These are phyloP conservation scores for Marmota monax DNA, from an alignment of 2,113 vertebrate genomes.

Conservation along the genomic window DNA sequence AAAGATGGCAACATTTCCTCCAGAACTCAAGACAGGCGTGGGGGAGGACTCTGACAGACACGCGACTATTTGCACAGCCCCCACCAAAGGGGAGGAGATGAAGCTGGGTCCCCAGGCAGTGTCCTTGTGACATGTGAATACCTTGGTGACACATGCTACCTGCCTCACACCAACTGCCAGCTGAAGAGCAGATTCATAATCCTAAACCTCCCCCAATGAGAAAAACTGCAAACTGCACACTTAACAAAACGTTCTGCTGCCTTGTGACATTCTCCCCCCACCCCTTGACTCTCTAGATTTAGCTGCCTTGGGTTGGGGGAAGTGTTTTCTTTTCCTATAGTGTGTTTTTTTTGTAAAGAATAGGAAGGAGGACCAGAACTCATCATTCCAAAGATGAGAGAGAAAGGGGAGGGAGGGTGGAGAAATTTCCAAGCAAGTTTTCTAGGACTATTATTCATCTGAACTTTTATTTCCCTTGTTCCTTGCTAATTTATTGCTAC, in stretches of 20 bases:
- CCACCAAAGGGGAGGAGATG: neutral
- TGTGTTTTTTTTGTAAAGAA: slow-evolving; percentile 49
- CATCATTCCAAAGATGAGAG: slow-evolving; percentile 2
- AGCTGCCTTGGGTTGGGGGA: neutral
- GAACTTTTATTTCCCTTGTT: slow-evolving; percentile 10
- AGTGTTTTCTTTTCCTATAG: slow-evolving; percentile 26
- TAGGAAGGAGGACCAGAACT: neutral
- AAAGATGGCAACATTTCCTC: neutral
- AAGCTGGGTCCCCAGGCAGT: neutral
- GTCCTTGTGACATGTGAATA: neutral
- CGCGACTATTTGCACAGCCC: neutral
- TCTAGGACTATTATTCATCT: neutral
- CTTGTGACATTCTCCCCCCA: neutral
- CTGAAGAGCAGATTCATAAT: neutral
- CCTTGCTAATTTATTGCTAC: neutral
- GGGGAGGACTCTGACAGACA: too few relatives aligned
- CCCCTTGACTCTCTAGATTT: neutral
- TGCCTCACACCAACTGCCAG: neutral
- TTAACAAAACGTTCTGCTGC: neutral
- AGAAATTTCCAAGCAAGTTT: slow-evolving; percentile 47
- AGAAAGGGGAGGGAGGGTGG: neutral
- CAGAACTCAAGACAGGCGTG: neutral
- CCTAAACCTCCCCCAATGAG: neutral
- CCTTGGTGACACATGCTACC: neutral
- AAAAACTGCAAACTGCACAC: neutral